These are phyloP conservation scores for Apoda limacodes DNA, from an alignment of 2,888 invertebrate species.

Conservation along the genomic window DNA sequence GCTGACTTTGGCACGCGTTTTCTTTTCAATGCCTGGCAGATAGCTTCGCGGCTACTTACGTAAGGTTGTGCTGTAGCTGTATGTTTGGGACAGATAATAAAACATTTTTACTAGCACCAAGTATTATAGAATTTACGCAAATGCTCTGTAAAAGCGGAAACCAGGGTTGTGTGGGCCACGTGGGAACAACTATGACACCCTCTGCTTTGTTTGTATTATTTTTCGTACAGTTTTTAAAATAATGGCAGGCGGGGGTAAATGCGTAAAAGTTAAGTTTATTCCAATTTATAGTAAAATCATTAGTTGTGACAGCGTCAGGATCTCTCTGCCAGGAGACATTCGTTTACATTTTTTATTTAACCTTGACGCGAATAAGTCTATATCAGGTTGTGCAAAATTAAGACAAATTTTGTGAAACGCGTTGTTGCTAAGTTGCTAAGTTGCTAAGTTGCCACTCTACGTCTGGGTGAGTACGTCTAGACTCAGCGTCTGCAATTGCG, in stretches of 20 bases:
- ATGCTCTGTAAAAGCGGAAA: too few species aligned
- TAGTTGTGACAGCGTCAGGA: conserved; percentile 5
- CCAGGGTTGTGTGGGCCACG: conserved; percentile 12
- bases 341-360: conserved; percentile 9
- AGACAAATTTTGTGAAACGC: conserved; percentile 1
- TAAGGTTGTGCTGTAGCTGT: conserved; percentile 6
- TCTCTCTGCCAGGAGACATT: conserved; percentile 11
- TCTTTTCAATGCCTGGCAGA: conserved; percentile 4
- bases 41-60: conserved; percentile 6
- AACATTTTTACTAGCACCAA: too few species aligned
- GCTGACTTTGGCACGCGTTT: conserved; percentile 4
- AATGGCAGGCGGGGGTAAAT: conserved; percentile 12
- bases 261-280: conserved; percentile 10
- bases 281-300: conserved; percentile 14
- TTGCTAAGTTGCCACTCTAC: conserved; percentile 9
- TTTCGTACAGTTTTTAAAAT: conserved; percentile 11
- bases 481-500: conserved; percentile 9
- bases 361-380: conserved; percentile 13
- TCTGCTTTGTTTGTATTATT: conserved; percentile 10
- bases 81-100: too few species aligned
- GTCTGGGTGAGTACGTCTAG: conserved; percentile 6
- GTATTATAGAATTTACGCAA: too few species aligned
- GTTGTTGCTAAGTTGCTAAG: conserved; percentile 3
- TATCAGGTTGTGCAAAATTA: conserved; percentile 1
- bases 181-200: conserved; percentile 12